These are phyloP conservation scores for Papilio machaon DNA, from an alignment of 1,140 invertebrate genomes.

Conservation along the genomic window DNA sequence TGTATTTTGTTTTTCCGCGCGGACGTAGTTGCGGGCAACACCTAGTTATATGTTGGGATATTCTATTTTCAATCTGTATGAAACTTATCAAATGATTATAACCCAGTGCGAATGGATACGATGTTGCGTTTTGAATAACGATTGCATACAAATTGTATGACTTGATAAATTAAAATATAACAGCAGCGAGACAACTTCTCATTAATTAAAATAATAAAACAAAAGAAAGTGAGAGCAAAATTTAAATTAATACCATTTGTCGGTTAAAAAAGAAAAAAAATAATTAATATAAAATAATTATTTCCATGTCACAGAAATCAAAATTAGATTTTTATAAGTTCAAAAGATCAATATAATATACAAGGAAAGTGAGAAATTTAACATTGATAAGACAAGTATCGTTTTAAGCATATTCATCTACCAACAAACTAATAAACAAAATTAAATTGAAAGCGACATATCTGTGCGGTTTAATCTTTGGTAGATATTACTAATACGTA, in stretches of 20 bases:
- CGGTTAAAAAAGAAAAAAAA: not conserved
- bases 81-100: not conserved
- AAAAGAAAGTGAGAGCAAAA: not conserved
- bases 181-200: not conserved
- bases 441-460: not conserved
- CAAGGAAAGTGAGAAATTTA: not conserved
- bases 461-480: conserved; percentile 6
- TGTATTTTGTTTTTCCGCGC: not conserved
- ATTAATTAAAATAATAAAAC: conserved; percentile 13
- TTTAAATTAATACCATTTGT: not conserved
- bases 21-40: not conserved
- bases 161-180: conserved; percentile 13
- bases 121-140: conserved; percentile 12
- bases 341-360: not conserved
- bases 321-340: not conserved
- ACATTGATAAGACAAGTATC: not conserved
- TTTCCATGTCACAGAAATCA: not conserved
- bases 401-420: not conserved
- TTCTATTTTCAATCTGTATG: not conserved
- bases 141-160: not conserved
- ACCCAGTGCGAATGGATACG: not conserved
- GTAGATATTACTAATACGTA: not conserved
- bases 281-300: not conserved
- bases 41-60: not conserved
- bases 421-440: not conserved